Base-by-base conservation (phyloP, 2,797 vertebrate genomes). In the Apogon hyalosoma region DNA sequence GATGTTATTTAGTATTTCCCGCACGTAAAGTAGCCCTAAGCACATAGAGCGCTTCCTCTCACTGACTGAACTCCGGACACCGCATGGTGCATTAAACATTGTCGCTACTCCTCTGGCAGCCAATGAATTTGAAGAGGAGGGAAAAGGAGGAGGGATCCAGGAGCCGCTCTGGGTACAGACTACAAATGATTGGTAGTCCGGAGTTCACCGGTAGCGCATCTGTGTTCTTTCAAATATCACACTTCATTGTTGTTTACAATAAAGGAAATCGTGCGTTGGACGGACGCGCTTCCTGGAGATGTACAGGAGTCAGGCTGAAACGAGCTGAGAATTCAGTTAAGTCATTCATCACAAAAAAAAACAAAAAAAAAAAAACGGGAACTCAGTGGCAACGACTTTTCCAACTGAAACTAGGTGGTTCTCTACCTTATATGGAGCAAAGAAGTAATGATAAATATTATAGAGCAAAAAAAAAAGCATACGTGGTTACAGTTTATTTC, bases 1-100 rank as follows among this genome's bases (percentile, higher is more conserved):
- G 70, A 64, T 49, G 66, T 68, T 60, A 15, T 38, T 88, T 66
- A 48, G 75, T 86, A 87, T 89, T 77, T 84, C 53, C 51, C 13
- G 79, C 87, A 90, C 88, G 83, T 90, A 42, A 49, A 58, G 61
- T 81, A 71, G 55, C 50, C 76, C 62, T 68, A 40, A 79, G 85
- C 79, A 65, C 84, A 80, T 48, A 40, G 82, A 89, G 83, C 76
- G 88, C 85, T 87, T 89, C 90, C 90, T 90, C 91, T 90, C 90
- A 87, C 92, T 91, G 93, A 93, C 95, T 96, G 94, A 91, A 95
- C 95, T 95, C 95, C 91, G 95, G 94, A 95, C 95, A 94, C 95
- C 95, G 96, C 96, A 94, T 94, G 96, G 96, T 93, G 97, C 94
- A 95, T 98, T 98, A 97, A 98, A 97, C 96, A 95, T 95, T 94